phyloP scores from a whole-genome alignment of 2,888 invertebrate genomes.

The Elysia crispata region DNA sequence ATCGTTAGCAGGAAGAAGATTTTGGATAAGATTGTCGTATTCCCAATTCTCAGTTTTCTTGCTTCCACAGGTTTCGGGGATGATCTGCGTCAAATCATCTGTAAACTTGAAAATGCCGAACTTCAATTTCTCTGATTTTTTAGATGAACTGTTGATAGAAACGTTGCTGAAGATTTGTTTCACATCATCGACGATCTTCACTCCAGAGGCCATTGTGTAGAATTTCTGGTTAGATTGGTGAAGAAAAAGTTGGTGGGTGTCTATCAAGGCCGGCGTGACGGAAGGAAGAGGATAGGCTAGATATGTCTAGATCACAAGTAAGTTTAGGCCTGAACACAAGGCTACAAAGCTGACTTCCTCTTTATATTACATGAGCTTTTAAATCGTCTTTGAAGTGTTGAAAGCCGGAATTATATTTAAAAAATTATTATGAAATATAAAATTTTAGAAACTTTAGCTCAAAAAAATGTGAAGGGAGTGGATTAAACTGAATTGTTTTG shows the following conservation, averaged over 20 bases:
- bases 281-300: conserved; percentile 16
- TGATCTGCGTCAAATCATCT: conserved; percentile 6
- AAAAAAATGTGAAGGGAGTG: too few relatives aligned
- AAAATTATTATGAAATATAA: too few relatives aligned
- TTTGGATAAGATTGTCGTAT: conserved; percentile 30
- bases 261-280: conserved; percentile 33
- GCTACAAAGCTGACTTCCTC: conserved; percentile 31
- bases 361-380: conserved; percentile 30
- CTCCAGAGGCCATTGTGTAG: conserved; percentile 38
- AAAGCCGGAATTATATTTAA: too few relatives aligned
- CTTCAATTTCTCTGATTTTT: conserved; percentile 15
- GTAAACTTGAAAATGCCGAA: conserved; percentile 36
- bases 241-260: not conserved
- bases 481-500: too few relatives aligned
- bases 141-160: not conserved
- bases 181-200: conserved; percentile 34
- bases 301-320: too few relatives aligned
- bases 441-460: too few relatives aligned
- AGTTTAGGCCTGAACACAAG: too few relatives aligned
- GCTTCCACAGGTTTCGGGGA: conserved; percentile 5
- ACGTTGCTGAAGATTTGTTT: not conserved
- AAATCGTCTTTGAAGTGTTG: conserved; percentile 16
- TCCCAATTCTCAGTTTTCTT: not conserved
- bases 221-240: not conserved
- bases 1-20: conserved; percentile 38